Base-by-base conservation (phyloP, 2,888 invertebrate species). In the Dusona sp. region DNA sequence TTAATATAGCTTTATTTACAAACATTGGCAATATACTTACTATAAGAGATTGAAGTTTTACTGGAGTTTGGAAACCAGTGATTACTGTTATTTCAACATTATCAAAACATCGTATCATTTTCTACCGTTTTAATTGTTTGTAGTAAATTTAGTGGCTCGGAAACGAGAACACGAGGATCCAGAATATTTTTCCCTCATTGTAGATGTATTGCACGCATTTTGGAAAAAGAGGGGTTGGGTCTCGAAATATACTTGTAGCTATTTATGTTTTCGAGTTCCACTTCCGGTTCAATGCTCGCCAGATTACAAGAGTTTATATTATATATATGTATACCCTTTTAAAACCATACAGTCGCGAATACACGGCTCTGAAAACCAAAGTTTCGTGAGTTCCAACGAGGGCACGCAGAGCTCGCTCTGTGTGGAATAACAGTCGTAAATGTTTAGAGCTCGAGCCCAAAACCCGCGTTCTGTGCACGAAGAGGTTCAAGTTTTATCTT, bases 351-450 rank as follows among this genome's bases (percentile, higher is more conserved):
- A 79, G 25, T 79, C 54, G 65, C 42, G 65, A 70, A 38, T 57
- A 45, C 72, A 64, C 51, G 65, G 42, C 72, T 51, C 54, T 67
- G 65, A 61, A 83, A 80, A 72, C 77, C 83, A 25, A 86, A 79
- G 72, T 83, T 83, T 79, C 22, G 70, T 51, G 57, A 70, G 79
- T 67, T 61, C 67, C 68, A 29, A 51, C 36, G 64, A 84, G 75
- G 42, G 61, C 78, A 45, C 68, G 79, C 73, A n/a, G 77, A 22
- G 29, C 78, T 70, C 51, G 61, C 70, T 45, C 64, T 70, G n/a
- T 81, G 73, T 45, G 86, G 54, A 85, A 83, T 85, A 85, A 85
- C 86, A 84, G 86, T 84, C 84, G 86, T 87, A 87, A 87, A 87
- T 84, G 84, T 87, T 87, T 87, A 87, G 78, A 84, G 84, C 86